Evolutionary conservation across 2,113 vertebrate genomes (phyloP), one percentile per base, ranked within the genome.

Genomic region (Bolborhynchus lineola): DNA sequence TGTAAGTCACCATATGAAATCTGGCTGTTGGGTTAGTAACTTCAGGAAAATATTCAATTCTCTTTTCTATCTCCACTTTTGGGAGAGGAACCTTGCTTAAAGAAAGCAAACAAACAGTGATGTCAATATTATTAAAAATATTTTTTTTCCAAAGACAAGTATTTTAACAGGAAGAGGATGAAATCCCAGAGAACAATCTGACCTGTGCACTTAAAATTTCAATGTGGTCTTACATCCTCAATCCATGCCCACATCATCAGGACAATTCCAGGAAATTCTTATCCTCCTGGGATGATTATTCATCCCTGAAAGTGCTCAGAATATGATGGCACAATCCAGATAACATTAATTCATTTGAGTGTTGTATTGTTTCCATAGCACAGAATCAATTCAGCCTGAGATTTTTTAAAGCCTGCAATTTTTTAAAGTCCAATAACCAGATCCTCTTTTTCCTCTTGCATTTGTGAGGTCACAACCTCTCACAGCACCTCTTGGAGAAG

Each of bases 341-440:
- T 29, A 60, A 41, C 10, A n/a, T 15, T 59, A 6, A 0, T 29
- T 67, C 3, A 0, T 21, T 35, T 33, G 41, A 81, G 3, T 2
- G 9, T 20, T 75, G 13, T 19, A 25, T 50, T 71, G 29, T 81
- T 75, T 39, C 46, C 37, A 49, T 13, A 44, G 35, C 1, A 0
- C 16, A 9, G 18, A 15, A 35, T 59, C 59, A 35, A 9, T 77
- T 67, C 50, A 83, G 23, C 11, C 47, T 50, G 60, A 75, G 19
- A 68, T n/a, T n/a, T n/a, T n/a, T n/a, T n/a, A n/a, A n/a, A n/a
- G n/a, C n/a, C n/a, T 75, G 65, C 26, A 19, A 2, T 2, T 72
- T 72, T 72, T 68, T 5, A 39, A 86, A 68, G 33, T 3, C n/a
- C 28, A 46, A 13, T 26, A 46, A 19, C 18, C 18, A 91, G 47